phyloP scores from a whole-genome alignment of 2,888 invertebrate genomes.

The Endotricha flammealis region DNA sequence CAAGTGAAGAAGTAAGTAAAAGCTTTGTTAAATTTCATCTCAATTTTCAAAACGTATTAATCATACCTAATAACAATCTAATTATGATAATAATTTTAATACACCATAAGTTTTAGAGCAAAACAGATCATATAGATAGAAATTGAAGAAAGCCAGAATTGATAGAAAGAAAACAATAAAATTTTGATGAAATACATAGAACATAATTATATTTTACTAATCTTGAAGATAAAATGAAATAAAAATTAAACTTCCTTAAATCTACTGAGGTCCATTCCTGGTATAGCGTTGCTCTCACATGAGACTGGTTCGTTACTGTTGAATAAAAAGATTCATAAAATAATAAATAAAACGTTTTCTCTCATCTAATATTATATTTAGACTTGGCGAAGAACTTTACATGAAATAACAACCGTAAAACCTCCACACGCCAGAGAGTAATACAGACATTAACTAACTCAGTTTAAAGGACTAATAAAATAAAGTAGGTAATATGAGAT shows the following conservation, averaged over 20 bases:
- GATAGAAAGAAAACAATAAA: not conserved
- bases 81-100: conserved; percentile 4
- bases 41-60: conserved; percentile 12
- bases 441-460: too few species aligned
- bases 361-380: too few species aligned
- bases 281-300: conserved; percentile 79
- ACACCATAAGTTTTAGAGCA: not conserved
- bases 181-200: conserved; percentile 6
- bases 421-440: too few species aligned
- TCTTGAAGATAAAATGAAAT: conserved; percentile 10
- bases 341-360: too few species aligned
- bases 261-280: conserved; percentile 78
- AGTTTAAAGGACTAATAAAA: too few species aligned
- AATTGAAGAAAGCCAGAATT: not conserved
- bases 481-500: too few species aligned
- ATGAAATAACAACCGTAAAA: too few species aligned
- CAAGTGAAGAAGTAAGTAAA: conserved; percentile 14
- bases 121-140: not conserved
- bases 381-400: too few species aligned
- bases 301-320: conserved; percentile 82
- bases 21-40: conserved; percentile 26
- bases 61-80: not conserved
- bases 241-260: conserved; percentile 72
- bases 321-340: too few species aligned
- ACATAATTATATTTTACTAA: conserved; percentile 11